Evolutionary conservation across 2,113 vertebrate species (phyloP).

Genomic region (Nerophis ophidion): DNA sequence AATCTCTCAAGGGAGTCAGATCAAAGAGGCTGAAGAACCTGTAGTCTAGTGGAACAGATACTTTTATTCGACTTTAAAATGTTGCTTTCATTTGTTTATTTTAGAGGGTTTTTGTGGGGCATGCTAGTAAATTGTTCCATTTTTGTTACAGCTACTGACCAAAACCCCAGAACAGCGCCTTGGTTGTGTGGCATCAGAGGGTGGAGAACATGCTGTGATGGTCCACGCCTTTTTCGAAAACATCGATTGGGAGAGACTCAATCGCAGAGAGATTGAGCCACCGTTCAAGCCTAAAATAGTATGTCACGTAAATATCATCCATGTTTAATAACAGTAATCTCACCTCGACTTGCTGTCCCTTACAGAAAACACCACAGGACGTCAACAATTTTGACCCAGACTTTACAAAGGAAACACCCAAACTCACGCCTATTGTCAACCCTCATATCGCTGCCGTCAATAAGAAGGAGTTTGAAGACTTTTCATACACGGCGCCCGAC

Average conservation of each 20-base stretch:
- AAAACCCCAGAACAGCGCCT: conserved; percentile 88
- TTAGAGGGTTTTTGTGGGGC: neutral
- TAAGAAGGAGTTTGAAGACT: conserved; percentile 93
- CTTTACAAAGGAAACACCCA: conserved; percentile 92
- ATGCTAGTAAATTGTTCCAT: neutral
- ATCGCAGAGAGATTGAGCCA: conserved; percentile 83
- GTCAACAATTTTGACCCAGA: conserved; percentile 99
- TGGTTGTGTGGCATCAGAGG: conserved; percentile 78
- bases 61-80: neutral
- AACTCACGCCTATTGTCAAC: conserved; percentile 90
- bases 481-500: conserved; percentile 89
- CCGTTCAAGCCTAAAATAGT: conserved; percentile 95
- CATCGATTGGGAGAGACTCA: conserved; percentile 88
- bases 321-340: neutral
- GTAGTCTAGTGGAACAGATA: neutral
- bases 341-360: neutral
- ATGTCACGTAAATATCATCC: conserved; percentile 40
- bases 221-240: conserved; percentile 82
- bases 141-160: conserved; percentile 80
- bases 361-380: conserved; percentile 89
- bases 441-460: conserved; percentile 83
- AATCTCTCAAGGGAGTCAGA: no score
- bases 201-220: conserved; percentile 81
- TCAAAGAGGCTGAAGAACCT: no score
- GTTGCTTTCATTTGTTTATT: neutral